These are phyloP conservation scores for Volucella bombylans DNA, from an alignment of 2,888 invertebrate species.

Conservation along the genomic window DNA sequence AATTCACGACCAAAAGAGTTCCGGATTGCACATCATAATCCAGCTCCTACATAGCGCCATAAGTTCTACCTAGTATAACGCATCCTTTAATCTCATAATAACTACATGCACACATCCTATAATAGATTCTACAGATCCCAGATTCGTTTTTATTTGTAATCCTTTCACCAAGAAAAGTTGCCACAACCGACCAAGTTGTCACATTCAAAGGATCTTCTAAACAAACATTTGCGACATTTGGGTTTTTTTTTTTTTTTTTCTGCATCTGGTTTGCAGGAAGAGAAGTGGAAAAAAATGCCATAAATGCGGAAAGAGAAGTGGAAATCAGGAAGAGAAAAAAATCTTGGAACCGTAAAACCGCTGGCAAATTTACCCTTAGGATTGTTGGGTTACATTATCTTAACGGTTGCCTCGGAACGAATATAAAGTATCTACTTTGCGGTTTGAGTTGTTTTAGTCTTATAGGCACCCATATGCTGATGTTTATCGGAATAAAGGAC, in stretches of 20 bases:
- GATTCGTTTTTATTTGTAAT: neutral
- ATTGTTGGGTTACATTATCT: slow-evolving; percentile 29
- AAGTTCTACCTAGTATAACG: too few relatives aligned
- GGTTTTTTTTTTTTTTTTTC: too few relatives aligned
- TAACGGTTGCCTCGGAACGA: slow-evolving; percentile 5
- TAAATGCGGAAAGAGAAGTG: neutral
- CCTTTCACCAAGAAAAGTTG: neutral
- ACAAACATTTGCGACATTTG: neutral
- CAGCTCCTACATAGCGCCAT: too few relatives aligned
- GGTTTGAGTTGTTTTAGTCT: neutral
- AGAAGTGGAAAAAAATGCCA: neutral
- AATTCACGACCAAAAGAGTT: too few relatives aligned
- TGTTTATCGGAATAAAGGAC: slow-evolving; percentile 7
- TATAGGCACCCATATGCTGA: neutral
- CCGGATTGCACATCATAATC: too few relatives aligned
- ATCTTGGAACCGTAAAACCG: neutral
- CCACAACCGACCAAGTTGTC: neutral
- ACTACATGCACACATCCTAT: too few relatives aligned
- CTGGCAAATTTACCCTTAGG: neutral
- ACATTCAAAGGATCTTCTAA: neutral
- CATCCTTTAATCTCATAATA: too few relatives aligned
- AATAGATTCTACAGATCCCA: too few relatives aligned
- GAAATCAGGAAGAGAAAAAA: neutral
- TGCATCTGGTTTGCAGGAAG: too few relatives aligned
- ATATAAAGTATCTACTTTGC: slow-evolving; percentile 37